phyloP scores from a whole-genome alignment of 2,888 invertebrate genomes.

The Drosophila nigritarsus region DNA sequence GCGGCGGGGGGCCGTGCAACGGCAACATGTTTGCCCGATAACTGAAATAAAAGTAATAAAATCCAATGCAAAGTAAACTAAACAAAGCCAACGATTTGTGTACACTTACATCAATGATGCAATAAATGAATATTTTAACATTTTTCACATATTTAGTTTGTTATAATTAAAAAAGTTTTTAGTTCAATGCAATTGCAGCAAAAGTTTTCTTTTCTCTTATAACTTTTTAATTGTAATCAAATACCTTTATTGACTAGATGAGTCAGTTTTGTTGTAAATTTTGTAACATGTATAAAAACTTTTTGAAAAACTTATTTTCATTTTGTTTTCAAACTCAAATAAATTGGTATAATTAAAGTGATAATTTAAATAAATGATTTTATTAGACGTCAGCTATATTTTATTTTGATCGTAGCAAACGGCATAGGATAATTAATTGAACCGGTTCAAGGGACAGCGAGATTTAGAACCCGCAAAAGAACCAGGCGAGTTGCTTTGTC shows the following conservation, averaged over 20 bases:
- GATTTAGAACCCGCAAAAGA: slow-evolving; percentile 52
- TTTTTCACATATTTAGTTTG: neutral
- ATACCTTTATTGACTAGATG: neutral
- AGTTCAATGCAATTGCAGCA: neutral
- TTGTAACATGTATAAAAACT: neutral
- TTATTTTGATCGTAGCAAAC: slow-evolving; percentile 23
- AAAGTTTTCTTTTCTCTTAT: neutral
- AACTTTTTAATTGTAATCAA: neutral
- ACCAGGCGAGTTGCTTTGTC: slow-evolving; percentile 45
- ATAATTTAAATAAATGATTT: neutral
- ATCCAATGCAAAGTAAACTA: slow-evolving; percentile 21
- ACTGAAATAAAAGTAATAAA: slow-evolving; percentile 77
- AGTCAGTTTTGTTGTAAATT: neutral
- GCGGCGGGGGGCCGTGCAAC: slow-evolving; percentile 61
- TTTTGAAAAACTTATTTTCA: no score
- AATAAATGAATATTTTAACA: neutral
- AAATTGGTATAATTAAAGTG: no score
- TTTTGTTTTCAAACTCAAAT: neutral
- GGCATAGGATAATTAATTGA: slow-evolving; percentile 14
- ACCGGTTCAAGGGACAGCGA: slow-evolving; percentile 69
- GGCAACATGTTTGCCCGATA: slow-evolving; percentile 75
- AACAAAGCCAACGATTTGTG: slow-evolving; percentile 10
- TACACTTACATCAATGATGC: slow-evolving; percentile 34
- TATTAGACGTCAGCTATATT: neutral
- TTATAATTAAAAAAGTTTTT: neutral